A percentile compares a stretch with the other conserved stretches of the same genome.
Evolutionary conservation across 2,888 invertebrate genomes (phyloP).

Genomic region (Epinotia ramella): DNA sequence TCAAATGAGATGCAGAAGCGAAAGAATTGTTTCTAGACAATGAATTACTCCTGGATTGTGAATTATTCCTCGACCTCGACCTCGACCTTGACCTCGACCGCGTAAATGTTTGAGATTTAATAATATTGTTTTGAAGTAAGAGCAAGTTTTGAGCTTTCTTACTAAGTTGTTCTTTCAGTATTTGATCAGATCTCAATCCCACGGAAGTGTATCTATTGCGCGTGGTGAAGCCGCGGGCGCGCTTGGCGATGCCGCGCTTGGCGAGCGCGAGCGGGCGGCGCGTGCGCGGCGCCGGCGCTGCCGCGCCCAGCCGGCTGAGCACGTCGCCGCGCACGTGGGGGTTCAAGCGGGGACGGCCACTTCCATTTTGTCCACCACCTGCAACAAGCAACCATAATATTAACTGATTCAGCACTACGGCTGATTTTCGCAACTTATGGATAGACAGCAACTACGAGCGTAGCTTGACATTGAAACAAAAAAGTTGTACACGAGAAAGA

Average conservation of each 20-base stretch:
- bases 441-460: too few relatives aligned
- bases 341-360: constrained; percentile 47
- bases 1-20: constrained; percentile 70
- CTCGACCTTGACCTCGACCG: constrained; percentile 68
- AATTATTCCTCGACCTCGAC: constrained; percentile 30
- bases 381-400: not conserved
- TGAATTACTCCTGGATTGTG: constrained; percentile 28
- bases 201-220: constrained; percentile 73
- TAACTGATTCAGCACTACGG: not conserved
- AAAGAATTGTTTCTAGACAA: constrained; percentile 72
- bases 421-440: too few relatives aligned
- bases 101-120: constrained; percentile 79
- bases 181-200: constrained; percentile 80
- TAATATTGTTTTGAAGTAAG: constrained; percentile 64
- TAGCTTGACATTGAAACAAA: too few relatives aligned
- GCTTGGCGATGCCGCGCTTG: constrained; percentile 77
- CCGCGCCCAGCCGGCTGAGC: constrained; percentile 65
- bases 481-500: too few relatives aligned
- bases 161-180: constrained; percentile 68
- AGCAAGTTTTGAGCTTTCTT: constrained; percentile 58
- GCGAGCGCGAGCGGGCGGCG: constrained; percentile 72
- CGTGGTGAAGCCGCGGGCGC: constrained; percentile 72
- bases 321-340: constrained; percentile 62
- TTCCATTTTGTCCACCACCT: constrained; percentile 9
- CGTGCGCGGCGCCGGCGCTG: constrained; percentile 59